Evolutionary conservation across 2,888 invertebrate genomes (phyloP), one percentile per base, ranked within the genome.

Genomic region (Frankliniella intonsa): DNA sequence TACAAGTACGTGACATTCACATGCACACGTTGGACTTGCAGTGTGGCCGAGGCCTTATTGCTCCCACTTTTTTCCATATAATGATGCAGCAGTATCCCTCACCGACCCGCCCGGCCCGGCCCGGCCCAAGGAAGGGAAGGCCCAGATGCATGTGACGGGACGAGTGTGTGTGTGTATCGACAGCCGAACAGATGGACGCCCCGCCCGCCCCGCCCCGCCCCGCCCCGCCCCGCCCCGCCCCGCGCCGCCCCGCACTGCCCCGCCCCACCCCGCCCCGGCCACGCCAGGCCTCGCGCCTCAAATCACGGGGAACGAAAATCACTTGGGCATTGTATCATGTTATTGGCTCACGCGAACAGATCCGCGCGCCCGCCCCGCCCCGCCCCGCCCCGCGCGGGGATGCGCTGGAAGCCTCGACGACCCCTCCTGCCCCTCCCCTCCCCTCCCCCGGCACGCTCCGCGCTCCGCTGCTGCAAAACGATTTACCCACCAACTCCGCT

Each of bases 291-390:
- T n/a, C 17, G 62, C 14, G 62, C 62, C 62, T 62, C 62, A 62
- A 62, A 62, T 62, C 62, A 62, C 17, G 62, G 17, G 22, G 25
- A 25, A 76, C 12, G 22, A 12, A 76, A 69, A 76, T 76, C 69
- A 76, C 69, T 76, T 76, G 69, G 69, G 69, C 69, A 76, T 76
- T 22, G 69, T 62, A 62, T 62, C 62, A 62, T 25, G 69, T 76
- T 76, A 76, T 76, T 76, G 69, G 69, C 69, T 76, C 69, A 76
- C 69, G 69, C 69, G 69, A 76, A 11, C 69, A 3, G n/a, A 19
- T 5, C 22, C 69, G 10, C 22, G n/a, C 22, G 22, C 25, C 19
- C 55, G 14, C 19, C 55, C 19, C 19, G 17, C 19, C 19, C 55
- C 19, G 17, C 19, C 19, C 55, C 19, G 14, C 22, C 69, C 22